These are phyloP conservation scores for Rafetus swinhoei DNA, from an alignment of 2,113 vertebrate species.

Conservation along the genomic window DNA sequence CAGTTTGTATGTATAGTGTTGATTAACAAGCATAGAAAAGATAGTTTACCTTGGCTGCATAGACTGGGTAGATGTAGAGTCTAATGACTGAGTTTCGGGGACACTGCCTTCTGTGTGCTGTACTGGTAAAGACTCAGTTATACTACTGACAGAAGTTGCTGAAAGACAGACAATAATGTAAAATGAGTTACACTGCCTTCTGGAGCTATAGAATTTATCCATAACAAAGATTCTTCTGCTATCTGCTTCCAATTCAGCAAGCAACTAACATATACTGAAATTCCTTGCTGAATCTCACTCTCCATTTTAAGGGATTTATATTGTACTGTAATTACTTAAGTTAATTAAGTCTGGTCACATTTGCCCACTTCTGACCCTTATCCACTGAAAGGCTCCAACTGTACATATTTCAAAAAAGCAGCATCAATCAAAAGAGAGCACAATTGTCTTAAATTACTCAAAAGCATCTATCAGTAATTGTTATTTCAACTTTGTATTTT, in stretches of 20 bases:
- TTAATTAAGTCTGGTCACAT: not conserved
- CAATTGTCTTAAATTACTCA: not conserved
- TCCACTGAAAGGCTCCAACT: not conserved
- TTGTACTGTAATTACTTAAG: not conserved
- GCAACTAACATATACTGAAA: not conserved
- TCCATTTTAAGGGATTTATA: not conserved
- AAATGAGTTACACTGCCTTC: conserved; percentile 17
- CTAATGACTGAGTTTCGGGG: conserved; percentile 74
- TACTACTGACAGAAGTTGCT: conserved; percentile 82
- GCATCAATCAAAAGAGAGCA: not conserved
- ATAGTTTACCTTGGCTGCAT: conserved; percentile 80
- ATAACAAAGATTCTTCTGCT: not conserved
- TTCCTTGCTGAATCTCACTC: not conserved
- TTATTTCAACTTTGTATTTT: not conserved
- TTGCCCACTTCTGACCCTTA: not conserved
- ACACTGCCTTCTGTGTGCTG: conserved; percentile 77
- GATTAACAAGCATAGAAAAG: accelerated
- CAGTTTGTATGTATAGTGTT: not conserved
- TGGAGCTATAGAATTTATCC: not conserved
- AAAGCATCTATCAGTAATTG: not conserved
- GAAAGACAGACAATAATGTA: conserved; percentile 56
- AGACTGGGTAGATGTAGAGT: conserved; percentile 72
- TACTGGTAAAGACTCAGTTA: conserved; percentile 82
- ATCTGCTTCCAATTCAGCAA: not conserved
- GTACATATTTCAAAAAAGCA: not conserved